Percentiles rank a stretch among this genome's conserved stretches.
phyloP scores from a whole-genome alignment of 2,797 vertebrate genomes.

The Sphenopsis melanotis region DNA sequence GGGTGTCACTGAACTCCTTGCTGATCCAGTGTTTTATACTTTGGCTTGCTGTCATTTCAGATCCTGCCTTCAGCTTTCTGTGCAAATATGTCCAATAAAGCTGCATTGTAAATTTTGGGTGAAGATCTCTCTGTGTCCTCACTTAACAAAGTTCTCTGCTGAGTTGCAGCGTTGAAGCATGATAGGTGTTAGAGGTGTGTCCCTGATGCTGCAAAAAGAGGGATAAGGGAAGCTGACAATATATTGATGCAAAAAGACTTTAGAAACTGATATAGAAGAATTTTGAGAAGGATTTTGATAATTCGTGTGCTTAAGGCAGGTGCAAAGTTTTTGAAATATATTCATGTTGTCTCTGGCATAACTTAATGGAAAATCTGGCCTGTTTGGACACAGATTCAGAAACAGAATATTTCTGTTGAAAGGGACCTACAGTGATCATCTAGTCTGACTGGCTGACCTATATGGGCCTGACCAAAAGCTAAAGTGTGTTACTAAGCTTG shows the following conservation, averaged over 20 bases:
- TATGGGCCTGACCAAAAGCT: neutral
- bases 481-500: rapidly evolving
- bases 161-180: neutral
- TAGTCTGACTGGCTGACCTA: neutral
- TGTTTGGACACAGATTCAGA: neutral
- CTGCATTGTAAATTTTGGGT: neutral
- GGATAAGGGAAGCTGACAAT: neutral
- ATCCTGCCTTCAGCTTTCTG: conserved; percentile 5
- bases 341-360: neutral
- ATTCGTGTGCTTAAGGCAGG: neutral
- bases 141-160: conserved; percentile 6
- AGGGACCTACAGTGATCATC: neutral
- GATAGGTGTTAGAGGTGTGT: neutral
- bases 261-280: neutral
- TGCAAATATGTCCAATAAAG: neutral
- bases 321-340: neutral
- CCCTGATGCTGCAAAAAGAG: neutral
- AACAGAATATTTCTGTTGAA: neutral
- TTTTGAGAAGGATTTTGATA: neutral
- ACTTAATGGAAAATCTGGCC: neutral
- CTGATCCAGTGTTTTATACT: conserved; percentile 18
- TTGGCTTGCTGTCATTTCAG: conserved; percentile 36
- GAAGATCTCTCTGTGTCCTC: neutral
- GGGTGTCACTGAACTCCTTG: conserved; percentile 10
- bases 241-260: neutral